A percentile compares a stretch with the other conserved stretches of the same genome.
Evolutionary conservation across 2,888 invertebrate species (phyloP).

Genomic region (Sthenelais limicola): DNA sequence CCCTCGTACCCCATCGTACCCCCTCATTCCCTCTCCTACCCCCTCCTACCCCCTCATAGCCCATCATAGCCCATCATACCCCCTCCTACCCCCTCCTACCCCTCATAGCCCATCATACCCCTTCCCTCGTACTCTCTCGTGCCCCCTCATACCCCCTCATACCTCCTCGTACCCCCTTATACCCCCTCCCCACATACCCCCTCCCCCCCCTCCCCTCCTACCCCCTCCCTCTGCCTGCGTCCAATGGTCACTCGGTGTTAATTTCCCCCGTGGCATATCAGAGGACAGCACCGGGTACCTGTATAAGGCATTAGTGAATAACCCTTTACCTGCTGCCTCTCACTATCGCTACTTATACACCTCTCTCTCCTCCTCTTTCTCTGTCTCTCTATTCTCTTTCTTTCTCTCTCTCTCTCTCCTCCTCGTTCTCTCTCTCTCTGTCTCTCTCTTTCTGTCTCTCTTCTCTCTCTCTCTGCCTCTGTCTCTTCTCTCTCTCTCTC

Average conservation of each 20-base stretch:
- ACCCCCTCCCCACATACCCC: not conserved
- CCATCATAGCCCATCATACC: not conserved
- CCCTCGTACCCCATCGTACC: not conserved
- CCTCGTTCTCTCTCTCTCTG: not conserved
- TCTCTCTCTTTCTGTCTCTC: not conserved
- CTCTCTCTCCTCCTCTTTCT: not conserved
- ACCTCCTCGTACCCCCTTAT: not conserved
- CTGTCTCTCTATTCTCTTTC: not conserved
- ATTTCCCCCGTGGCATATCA: constrained; percentile 18
- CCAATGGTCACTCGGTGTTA: constrained; percentile 16
- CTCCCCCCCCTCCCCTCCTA: constrained; percentile 10
- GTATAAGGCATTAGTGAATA: constrained; percentile 20
- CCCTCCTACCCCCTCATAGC: not conserved
- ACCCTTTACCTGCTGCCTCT: not conserved
- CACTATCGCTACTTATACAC: not conserved
- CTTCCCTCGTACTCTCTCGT: not conserved
- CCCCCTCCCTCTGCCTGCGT: constrained; percentile 1
- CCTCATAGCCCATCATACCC: not conserved
- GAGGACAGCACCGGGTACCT: constrained; percentile 12
- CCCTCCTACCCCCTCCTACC: not conserved
- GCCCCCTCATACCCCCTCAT: not conserved
- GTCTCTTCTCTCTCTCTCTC: too few relatives aligned
- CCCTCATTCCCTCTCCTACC: not conserved
- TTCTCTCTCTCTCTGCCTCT: too few relatives aligned
- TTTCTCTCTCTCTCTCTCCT: not conserved